Evolutionary conservation across 2,113 vertebrate species (phyloP), one percentile per base, ranked within the genome.

Genomic region (Callithrix jacchus): DNA sequence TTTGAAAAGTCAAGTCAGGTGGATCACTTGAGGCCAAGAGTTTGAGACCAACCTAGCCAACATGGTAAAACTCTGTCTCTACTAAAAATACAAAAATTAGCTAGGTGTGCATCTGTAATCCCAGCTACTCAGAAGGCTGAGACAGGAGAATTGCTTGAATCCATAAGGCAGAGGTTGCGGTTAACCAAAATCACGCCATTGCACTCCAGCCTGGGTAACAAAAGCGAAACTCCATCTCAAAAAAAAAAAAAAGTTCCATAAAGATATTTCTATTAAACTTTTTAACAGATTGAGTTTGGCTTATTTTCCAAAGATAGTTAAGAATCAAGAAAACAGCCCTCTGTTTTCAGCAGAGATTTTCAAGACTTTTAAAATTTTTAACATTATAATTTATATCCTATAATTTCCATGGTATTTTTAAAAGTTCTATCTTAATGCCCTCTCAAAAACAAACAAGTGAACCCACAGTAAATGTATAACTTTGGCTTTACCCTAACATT

Each of bases 331-430:
- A 17, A 68, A 77, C 3, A 74, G 23, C 61, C 79, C 64, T 92
- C n/a, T n/a, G n/a, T 20, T 87, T 68, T 79, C 14, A 71, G 54
- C 9, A 91, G 23, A 85, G 32, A 93, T 87, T 97, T 54, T 21
- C n/a, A 73, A 92, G 70, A 45, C 16, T 74, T 54, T 89, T 35
- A 54, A 73, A 35, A 56, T 74, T 87, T 91, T 95, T 49, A 61
- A 27, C 83, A 91, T 49, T 56, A 54, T 91, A 93, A 76, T 49
- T 89, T 40, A 91, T 86, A 96, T 86, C 85, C 95, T 96, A 42
- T 95, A 87, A 94, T 92, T 92, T 95, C 47, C 27, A 35, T 40
- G 77, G 20, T 96, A 96, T 94, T 95, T 96, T 96, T 73, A 82
- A 96, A 90, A 95, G 35, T 68, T 74, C 47, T 64, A 76, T 71